Evolutionary conservation across 2,888 invertebrate species (phyloP), one percentile per base, ranked within the genome.

Genomic region (Belgica antarctica): DNA sequence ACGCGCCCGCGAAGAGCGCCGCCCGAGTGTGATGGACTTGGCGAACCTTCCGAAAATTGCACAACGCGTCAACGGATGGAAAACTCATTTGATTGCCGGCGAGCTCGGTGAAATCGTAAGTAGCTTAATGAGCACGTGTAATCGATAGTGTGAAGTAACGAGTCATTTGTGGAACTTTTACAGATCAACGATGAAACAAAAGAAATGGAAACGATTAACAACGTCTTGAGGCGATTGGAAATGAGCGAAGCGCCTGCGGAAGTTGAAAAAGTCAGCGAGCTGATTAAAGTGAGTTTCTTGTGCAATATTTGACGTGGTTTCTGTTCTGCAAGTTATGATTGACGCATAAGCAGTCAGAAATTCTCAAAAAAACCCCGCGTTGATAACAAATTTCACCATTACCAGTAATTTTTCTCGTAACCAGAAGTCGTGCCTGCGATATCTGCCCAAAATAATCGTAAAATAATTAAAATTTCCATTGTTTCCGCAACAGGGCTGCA

Each of bases 21-120:
- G 91, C 72, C 88, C 93, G 0, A 88, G 89, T 1, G 89, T 96
- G 47, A 89, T 89, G 76, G 94, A 96, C 80, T 83, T 96, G 75
- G 93, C 96, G 28, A 90, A 90, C 80, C 94, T 94, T 79, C 88
- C 88, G 73, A 88, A 92, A 76, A 90, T 95, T 66, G 82, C 90
- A 73, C 89, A 92, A 76, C 93, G 92, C 80, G 87, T 94, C 17
- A 92, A 92, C 74, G 96, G 96, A 0, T 96, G 96, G 96, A 96
- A 96, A 82, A 86, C 96, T 72, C 89, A 92, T 82, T 94, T 95
- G 78, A 84, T 96, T 74, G 90, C 90, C 41, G 89, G 93, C 52
- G 95, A 96, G 82, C 90, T 96, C 88, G 93, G 95, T 76, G 93
- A 95, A 79, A 82, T 96, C 84, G 94, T 94, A 81, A 71, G 74